Percentiles rank a stretch among this genome's conserved stretches.
Conservation (phyloP, 2,113 vertebrate species). For the Leucoraja erinaceus region DNA sequence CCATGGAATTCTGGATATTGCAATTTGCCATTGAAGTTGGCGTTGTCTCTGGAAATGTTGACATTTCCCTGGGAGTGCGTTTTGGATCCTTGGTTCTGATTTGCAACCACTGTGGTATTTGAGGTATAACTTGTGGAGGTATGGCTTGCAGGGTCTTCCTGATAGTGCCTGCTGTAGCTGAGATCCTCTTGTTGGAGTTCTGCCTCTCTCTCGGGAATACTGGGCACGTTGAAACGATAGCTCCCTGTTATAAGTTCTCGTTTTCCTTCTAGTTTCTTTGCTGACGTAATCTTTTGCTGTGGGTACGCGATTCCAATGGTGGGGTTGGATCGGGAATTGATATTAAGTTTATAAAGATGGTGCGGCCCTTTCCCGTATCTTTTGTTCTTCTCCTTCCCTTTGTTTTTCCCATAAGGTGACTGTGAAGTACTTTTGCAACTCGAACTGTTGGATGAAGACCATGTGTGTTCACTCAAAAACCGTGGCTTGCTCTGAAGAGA, state of each 20-base stretch:
- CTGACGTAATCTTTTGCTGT: constrained; percentile 69
- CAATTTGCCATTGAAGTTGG: constrained; percentile 60
- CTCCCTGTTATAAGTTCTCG: constrained; percentile 56
- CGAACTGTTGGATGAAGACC: constrained; percentile 47
- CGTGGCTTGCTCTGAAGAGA: constrained; percentile 67
- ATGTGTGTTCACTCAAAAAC: constrained; percentile 62
- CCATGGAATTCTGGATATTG: constrained; percentile 71
- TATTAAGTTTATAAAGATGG: constrained; percentile 75
- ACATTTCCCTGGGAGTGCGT: constrained; percentile 49
- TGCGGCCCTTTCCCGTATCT: constrained; percentile 66
- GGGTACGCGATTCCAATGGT: constrained; percentile 76
- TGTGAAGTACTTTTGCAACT: constrained; percentile 60
- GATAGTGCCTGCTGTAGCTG: constrained; percentile 67
- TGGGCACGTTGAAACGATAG: constrained; percentile 70
- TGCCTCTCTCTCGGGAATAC: constrained; percentile 62
- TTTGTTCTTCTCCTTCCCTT: constrained; percentile 61
- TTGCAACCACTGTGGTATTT: constrained; percentile 57
- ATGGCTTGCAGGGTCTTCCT: constrained; percentile 64
- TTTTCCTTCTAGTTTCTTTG: constrained; percentile 65
- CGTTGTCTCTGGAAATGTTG: constrained; percentile 55
- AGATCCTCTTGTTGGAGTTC: constrained; percentile 71
- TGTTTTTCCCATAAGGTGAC: constrained; percentile 66
- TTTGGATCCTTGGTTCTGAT: constrained; percentile 52
- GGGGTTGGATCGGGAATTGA: constrained; percentile 67
- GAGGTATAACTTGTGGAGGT: constrained; percentile 82